A percentile compares a stretch with the other conserved stretches of the same genome.
Evolutionary conservation across 64 coral and sea anemone species (phyloP).

Genomic region (Dendrophyllia cribrosa): DNA sequence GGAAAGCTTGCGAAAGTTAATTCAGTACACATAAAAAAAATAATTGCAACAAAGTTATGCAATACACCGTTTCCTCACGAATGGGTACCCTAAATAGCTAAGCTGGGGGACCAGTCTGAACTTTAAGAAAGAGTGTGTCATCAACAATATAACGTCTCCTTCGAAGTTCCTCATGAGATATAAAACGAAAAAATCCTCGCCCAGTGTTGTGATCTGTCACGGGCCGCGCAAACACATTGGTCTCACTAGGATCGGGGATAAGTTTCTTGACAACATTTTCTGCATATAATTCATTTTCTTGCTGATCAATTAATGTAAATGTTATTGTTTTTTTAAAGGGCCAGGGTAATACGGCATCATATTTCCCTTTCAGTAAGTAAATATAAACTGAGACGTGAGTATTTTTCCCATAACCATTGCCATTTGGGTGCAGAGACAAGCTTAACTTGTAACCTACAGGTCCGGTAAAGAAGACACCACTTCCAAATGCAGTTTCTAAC

Average conservation of each 20-base stretch:
- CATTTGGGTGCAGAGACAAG: neutral
- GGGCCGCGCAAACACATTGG: neutral
- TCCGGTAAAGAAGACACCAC: neutral
- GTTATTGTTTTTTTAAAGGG: neutral
- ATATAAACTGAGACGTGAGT: slow-evolving; percentile 21
- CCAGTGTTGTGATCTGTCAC: neutral
- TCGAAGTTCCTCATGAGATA: neutral
- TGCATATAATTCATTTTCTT: neutral
- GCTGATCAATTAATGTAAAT: neutral
- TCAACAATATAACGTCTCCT: neutral
- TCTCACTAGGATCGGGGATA: neutral
- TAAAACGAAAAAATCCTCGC: neutral
- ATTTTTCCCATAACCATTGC: neutral
- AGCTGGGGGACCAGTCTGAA: neutral
- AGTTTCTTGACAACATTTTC: neutral
- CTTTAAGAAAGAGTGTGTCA: neutral
- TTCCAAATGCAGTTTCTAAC: neutral
- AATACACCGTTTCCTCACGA: no score
- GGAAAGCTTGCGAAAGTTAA: no score
- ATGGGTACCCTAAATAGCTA: neutral
- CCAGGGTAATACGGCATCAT: slow-evolving; percentile 52
- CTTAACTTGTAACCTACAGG: neutral
- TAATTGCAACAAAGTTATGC: no score
- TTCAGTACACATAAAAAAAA: no score
- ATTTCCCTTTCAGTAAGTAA: neutral